Evolutionary conservation across 2,113 vertebrate species (phyloP), one percentile per base, ranked within the genome.

Genomic region (Nannospalax galili): DNA sequence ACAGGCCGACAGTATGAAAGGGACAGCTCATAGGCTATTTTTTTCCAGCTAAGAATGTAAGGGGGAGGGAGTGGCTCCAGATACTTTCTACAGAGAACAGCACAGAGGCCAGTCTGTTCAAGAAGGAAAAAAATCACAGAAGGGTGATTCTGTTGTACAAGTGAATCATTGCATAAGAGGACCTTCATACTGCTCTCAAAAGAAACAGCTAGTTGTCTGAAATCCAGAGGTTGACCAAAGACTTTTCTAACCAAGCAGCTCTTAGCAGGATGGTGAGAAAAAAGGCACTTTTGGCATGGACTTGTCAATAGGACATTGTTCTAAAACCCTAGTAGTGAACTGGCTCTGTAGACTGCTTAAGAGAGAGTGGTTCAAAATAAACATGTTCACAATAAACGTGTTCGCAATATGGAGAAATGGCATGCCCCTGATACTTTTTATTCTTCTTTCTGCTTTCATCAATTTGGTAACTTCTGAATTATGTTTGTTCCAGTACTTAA

Each of bases 41-140:
- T 72, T 96, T 93, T 40, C 79, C 72, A 81, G 64, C 93, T 94
- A 91, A 94, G 87, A 96, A 95, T 92, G 84, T 73, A 7, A 40
- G 45, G 81, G 35, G 65, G 12, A 69, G 35, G 37, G 79, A 88
- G 77, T 0, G 19, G 35, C 74, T 92, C 79, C 89, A 92, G 91
- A 97, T 97, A 91, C 93, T 95, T 95, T 96, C 79, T 96, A 90
- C 84, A 92, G 75, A 97, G 82, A 93, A 65, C 93, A 89, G 70
- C 91, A 97, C 96, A 97, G 97, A 97, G 93, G 70, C 79, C 28
- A 30, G 93, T 97, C 91, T 97, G 97, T 97, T 96, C 91, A 75
- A 77, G 89, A 95, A 92, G 73, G 40, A 56, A 64, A 88, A 93
- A 96, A 95, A 94, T 92, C 86, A 97, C 95, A 97, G 93, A 97